Evolutionary conservation across 2,888 invertebrate species (phyloP).

Genomic region (Epirrhoe alternata): DNA sequence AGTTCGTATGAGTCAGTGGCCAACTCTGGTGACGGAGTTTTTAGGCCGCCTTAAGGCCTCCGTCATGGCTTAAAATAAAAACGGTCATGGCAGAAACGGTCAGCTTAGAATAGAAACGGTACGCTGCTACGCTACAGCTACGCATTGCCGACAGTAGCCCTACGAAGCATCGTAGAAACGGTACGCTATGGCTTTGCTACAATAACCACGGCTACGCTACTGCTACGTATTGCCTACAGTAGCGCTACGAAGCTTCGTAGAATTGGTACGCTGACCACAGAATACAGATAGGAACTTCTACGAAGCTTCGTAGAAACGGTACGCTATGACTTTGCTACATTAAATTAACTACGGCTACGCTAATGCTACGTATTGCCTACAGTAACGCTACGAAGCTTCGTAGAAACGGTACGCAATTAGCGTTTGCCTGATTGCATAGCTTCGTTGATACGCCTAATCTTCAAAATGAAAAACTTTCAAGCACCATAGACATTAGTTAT

Average conservation of each 20-base stretch:
- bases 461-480: too few relatives aligned
- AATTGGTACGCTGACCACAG: neutral
- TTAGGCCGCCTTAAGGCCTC: too few relatives aligned
- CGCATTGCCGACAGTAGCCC: neutral
- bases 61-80: too few relatives aligned
- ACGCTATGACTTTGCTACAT: neutral
- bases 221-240: neutral
- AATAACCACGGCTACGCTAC: constrained; percentile 1
- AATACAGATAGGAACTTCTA: too few relatives aligned
- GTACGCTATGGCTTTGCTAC: neutral
- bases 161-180: neutral
- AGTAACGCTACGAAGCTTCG: neutral
- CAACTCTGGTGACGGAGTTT: too few relatives aligned
- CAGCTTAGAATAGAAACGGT: neutral
- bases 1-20: too few relatives aligned
- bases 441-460: too few relatives aligned
- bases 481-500: too few relatives aligned
- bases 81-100: too few relatives aligned
- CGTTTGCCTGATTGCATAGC: too few relatives aligned
- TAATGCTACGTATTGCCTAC: neutral
- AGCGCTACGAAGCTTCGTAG: neutral
- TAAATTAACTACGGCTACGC: neutral
- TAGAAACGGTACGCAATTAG: too few relatives aligned
- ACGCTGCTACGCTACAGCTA: constrained; percentile 2
- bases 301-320: neutral